Conservation (phyloP, 1,140 invertebrate genomes). For the Meloidogyne floridensis region DNA sequence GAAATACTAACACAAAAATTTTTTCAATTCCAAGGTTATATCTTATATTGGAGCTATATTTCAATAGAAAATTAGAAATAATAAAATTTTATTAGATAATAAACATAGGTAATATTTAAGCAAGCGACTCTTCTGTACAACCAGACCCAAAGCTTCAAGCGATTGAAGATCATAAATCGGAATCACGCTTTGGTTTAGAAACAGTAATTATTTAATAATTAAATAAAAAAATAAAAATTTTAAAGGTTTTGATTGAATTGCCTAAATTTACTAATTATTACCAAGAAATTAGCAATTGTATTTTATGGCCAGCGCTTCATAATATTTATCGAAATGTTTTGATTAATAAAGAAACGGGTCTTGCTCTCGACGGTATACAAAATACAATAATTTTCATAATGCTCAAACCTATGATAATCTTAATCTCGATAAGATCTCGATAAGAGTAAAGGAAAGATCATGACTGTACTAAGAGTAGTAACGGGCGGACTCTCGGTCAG, state of each 20-base stretch:
- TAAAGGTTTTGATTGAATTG: constrained; percentile 18
- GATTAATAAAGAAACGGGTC: not conserved
- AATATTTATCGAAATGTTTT: constrained; percentile 38
- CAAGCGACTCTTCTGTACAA: no score
- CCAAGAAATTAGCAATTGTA: constrained; percentile 63
- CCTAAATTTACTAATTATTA: constrained; percentile 62
- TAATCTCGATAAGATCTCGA: no score
- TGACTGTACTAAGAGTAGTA: no score
- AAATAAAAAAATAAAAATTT: no score
- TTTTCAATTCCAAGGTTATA: no score
- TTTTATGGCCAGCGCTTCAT: constrained; percentile 64
- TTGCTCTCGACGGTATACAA: not conserved
- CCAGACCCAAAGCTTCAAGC: not conserved
- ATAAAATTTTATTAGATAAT: no score
- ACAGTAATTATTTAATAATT: not conserved
- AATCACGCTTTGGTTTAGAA: not conserved
- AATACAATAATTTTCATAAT: constrained; percentile 28
- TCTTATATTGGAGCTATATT: no score
- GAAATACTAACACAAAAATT: no score
- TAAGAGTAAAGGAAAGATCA: no score
- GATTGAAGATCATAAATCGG: not conserved
- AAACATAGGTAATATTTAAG: no score
- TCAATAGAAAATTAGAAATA: no score
- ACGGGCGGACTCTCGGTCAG: no score
- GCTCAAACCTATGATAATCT: constrained; percentile 27